Base-by-base conservation (phyloP, 37 sponge, comb jelly and placozoan genomes). In the Halichondria panicea region DNA sequence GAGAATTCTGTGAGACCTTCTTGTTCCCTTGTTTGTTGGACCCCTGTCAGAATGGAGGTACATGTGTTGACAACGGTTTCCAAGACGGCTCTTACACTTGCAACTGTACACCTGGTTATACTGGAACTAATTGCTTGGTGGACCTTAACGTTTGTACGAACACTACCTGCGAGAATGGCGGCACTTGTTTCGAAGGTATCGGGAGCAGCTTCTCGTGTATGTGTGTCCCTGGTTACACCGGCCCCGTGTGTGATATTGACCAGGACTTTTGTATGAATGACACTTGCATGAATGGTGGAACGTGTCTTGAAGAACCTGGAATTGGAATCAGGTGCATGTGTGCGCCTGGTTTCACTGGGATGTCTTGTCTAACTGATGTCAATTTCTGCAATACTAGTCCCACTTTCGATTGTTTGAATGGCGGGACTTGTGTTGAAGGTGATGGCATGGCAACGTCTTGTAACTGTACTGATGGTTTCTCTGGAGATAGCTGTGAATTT, bases 371-470 rank as follows among this genome's bases (percentile, higher is more conserved):
- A 24, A 41, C 41, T 13, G 76, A 83, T 71, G 13, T 67, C 7
- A 71, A 84, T 77, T 78, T 67, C 25, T 75, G 85, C 27, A 71
- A 74, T 15, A 63, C 66, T n/a, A n/a, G n/a, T n/a, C n/a, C n/a
- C n/a, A 7, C 35, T 11, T 15, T 18, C 12, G 42, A 55, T 1
- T 84, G 85, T 65, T 40, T 64, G 0, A 84, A 84, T 84, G 85
- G 79, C 46, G 85, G 85, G 11, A 70, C 70, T 19, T 86, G 86
- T n/a, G 52, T 43, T n/a, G 86, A 86, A 65, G 80, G 86, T 18
- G 12, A 25, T 73, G 86, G 86, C 2, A 70, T 11, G 5, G 34
- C 22, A 3, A 77, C 71, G 1, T 21, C 13, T 31, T 82, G 85
- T 71, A 33, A 48, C 5, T 84, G 85, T 71, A 27, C 72, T 59